phyloP scores from a whole-genome alignment of 1,140 invertebrate genomes.

The Papilio aristodemus region DNA sequence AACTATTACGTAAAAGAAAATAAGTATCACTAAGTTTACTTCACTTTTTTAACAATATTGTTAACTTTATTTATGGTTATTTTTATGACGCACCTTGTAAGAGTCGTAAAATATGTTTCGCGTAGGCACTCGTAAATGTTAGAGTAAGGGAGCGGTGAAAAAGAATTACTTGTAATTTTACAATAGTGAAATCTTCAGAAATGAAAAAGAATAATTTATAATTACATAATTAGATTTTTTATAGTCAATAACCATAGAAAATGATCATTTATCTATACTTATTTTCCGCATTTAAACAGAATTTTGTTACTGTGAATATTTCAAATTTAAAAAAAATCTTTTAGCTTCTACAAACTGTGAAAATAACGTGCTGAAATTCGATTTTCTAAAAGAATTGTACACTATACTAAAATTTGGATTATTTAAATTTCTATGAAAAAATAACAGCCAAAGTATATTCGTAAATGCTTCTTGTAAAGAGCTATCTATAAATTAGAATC shows the following conservation, averaged over 20 bases:
- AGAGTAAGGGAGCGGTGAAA: neutral
- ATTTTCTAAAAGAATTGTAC: neutral
- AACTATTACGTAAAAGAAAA: neutral
- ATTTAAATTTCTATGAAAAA: neutral
- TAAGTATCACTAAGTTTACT: neutral
- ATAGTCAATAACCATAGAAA: too few relatives aligned
- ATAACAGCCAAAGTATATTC: neutral
- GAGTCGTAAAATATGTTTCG: constrained; percentile 10
- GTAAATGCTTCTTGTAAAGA: neutral
- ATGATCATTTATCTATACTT: too few relatives aligned
- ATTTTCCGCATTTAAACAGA: too few relatives aligned
- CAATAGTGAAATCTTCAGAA: too few relatives aligned
- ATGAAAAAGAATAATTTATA: too few relatives aligned
- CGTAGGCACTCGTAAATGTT: constrained; percentile 16
- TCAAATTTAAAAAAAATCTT: neutral
- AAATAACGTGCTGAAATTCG: neutral
- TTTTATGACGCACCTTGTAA: constrained; percentile 22
- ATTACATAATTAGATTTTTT: too few relatives aligned
- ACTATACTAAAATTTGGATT: neutral
- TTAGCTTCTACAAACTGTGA: neutral
- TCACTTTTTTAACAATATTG: constrained; percentile 4
- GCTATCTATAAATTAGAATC: constrained; percentile 2
- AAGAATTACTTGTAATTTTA: neutral
- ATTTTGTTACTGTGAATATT: constrained; percentile 1
- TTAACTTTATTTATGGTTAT: constrained; percentile 18